Base-by-base conservation (phyloP, 2,113 vertebrate genomes). In the Aegotheles bennettii region DNA sequence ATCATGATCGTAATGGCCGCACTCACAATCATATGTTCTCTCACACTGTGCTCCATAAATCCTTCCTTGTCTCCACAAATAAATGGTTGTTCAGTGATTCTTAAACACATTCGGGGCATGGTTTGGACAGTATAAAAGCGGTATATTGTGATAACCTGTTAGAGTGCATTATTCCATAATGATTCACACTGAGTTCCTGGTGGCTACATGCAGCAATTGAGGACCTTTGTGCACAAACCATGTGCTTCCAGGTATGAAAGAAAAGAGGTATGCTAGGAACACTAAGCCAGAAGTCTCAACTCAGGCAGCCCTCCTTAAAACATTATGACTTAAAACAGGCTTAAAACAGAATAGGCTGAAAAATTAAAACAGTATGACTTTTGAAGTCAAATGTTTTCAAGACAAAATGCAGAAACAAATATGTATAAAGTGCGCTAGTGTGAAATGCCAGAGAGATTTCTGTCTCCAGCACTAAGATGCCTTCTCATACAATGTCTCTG, bases 51-150 rank as follows among this genome's bases (percentile, higher is more conserved):
- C 7, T 77, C 38, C 36, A 20, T 16, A 61, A 78, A 75, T 29
- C 21, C 13, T 69, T 78, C 31, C 38, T 54, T 45, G 5, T 45
- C 19, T 82, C 35, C 47, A 76, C 17, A 21, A 61, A 17, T 25
- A 54, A 71, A 10, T 20, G 19, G 10, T 40, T 24, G 14, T 50
- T 50, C 10, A 5, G 15, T 31, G 38, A 12, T 50, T 56, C 38
- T 51, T 56, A 82, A 75, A 83, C 9, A 21, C 7, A 11, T 18
- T 15, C 0, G 0, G 11, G 23, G 7, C 10, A 17, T 0, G 1
- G 9, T 57, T 80, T 64, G 40, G 35, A 28, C 4, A 16, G 38
- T 20, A 40, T 3, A 54, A 50, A 73, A 64, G 43, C 21, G 38
- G 35, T 21, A 11, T 25, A n/a, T 18, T 79, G 47, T 40, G 42